Conservation (phyloP, 2,113 vertebrate species). For the Lophochroa leadbeateri region DNA sequence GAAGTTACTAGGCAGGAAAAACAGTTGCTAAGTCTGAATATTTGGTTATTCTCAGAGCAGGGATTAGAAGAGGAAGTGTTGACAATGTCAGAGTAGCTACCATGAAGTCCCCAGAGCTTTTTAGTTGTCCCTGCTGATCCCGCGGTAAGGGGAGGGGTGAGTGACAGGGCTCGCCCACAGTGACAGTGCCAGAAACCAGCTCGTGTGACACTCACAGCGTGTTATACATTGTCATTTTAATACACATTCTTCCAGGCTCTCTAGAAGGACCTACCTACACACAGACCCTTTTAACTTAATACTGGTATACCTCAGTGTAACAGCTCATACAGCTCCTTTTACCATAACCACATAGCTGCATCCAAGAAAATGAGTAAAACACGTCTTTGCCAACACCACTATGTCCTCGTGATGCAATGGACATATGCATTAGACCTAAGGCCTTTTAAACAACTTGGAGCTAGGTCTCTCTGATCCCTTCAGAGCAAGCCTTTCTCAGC, state of each 20-base stretch:
- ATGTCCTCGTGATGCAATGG: background rate
- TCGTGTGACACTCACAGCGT: background rate
- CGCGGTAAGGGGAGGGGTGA: background rate
- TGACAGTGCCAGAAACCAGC: background rate
- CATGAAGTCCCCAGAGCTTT: slow-evolving; percentile 62
- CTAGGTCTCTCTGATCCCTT: background rate
- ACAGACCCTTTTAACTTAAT: background rate
- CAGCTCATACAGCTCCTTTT: background rate
- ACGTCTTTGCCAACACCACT: background rate
- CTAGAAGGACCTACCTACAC: background rate
- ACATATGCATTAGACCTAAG: background rate
- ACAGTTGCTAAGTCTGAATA: slow-evolving; percentile 71
- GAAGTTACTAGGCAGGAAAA: slow-evolving; percentile 68
- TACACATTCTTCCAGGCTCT: background rate
- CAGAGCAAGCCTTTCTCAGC: background rate
- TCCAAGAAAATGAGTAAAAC: background rate
- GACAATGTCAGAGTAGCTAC: slow-evolving; percentile 69
- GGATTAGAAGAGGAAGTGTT: slow-evolving; percentile 70
- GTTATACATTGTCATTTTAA: background rate
- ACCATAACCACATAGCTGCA: background rate
- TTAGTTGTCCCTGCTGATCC: slow-evolving; percentile 58
- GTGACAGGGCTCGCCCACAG: background rate
- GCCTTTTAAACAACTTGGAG: slow-evolving; percentile 7
- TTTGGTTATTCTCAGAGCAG: slow-evolving; percentile 70
- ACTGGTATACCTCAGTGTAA: background rate